Evolutionary conservation across 2,888 invertebrate genomes (phyloP), one percentile per base, ranked within the genome.

Genomic region (Pammene aurita): DNA sequence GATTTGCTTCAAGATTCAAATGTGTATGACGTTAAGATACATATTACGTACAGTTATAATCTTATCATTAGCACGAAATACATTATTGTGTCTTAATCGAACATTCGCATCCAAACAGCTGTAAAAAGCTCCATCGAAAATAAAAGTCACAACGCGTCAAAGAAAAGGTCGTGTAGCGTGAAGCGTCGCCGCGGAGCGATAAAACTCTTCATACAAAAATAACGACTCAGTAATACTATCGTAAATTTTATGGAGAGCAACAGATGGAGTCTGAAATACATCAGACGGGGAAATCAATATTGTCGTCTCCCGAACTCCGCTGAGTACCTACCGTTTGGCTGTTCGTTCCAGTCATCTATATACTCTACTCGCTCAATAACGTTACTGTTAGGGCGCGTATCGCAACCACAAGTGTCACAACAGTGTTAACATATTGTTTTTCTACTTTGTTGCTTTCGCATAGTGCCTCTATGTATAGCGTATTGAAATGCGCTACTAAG

Each of bases 231-330:
- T 91, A 90, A 91, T 90, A 84, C 82, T 81, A 85, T 85, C 91
- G 88, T 92, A 89, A 92, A 90, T 87, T 92, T 90, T 89, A 90
- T 90, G 87, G 85, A 86, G 85, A 90, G 92, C 91, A 92, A 92
- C 92, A 92, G 92, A 92, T 92, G 91, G 90, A 85, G 88, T 85
- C 86, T 84, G 86, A 87, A 88, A 90, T 87, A 91, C 86, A 89
- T 86, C 85, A 81, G 80, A 77, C 76, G 82, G 82, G 79, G 88
- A 90, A 91, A 92, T 91, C 91, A 88, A 92, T 92, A 91, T 86
- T 83, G 83, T 79, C 84, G 87, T 85, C 87, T 86, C 82, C 78
- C 77, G 81, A 85, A 86, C 84, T 84, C 78, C 76, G 81, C 80
- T 78, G 80, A 74, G 76, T 76, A 81, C 80, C 77, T 26, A 26